Evolutionary conservation across 2,797 vertebrate genomes (phyloP), one percentile per base, ranked within the genome.

Genomic region (Sebastes vulpes): DNA sequence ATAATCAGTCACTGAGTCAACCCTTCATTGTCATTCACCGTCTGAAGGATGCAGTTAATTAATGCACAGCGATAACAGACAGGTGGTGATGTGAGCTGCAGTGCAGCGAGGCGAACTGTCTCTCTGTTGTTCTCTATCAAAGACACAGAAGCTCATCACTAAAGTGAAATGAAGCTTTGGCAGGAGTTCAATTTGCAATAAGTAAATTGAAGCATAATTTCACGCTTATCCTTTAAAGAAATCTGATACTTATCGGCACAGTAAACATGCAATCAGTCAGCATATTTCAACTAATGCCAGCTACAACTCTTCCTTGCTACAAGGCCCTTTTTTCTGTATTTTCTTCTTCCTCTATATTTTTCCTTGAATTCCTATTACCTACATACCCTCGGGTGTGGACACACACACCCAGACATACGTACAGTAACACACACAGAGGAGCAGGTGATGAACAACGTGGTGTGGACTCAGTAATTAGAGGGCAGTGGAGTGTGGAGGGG

Each of bases 401-500:
- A 69, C 48, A 26, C 46, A 48, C 16, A 48, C 46, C 38, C 38
- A 42, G 26, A 77, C 42, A 79, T 42, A 84, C 59, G 9, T 21
- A 38, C 35, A 38, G 35, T 38, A 50, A 53, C 58, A 31, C 29
- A 73, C 66, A 72, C 57, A 59, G 54, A 65, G 59, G 20, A 61
- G 48, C 52, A 64, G 82, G 69, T 82, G 89, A 93, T 86, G 85
- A 83, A 89, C 75, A 80, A 28, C 26, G 7, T 2, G n/a, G 53
- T 67, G 78, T 74, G 77, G 78, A 70, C 67, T 82, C 56, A 58
- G 87, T 90, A 92, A 93, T 94, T 92, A 93, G 53, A 73, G 81
- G 42, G 61, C 91, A 87, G 83, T 85, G 75, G 56, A 87, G 78
- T 85, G 83, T 79, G 67, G 56, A 86, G 80, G 46, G 79, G 64